Conservation (phyloP, 2,113 vertebrate genomes). For the Crotalus tigris region DNA sequence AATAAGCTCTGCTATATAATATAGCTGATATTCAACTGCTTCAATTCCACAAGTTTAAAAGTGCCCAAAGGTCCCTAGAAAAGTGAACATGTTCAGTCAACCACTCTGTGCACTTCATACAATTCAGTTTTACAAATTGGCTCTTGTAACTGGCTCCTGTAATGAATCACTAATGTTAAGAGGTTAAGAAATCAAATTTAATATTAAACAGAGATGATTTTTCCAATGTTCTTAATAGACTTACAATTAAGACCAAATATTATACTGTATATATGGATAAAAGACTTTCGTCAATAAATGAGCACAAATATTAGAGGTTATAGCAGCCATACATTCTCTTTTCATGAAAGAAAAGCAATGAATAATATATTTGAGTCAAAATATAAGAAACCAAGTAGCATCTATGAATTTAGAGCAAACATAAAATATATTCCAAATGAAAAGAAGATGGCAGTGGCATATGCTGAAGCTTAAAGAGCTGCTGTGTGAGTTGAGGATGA, state of each 20-base stretch:
- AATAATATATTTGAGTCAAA: not conserved
- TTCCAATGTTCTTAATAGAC: not conserved
- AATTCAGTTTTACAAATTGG: conserved; percentile 10
- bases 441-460: not conserved
- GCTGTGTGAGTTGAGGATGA: not conserved
- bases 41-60: conserved; percentile 35
- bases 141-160: not conserved
- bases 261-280: not conserved
- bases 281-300: not conserved
- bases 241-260: not conserved
- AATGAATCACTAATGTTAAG: not conserved
- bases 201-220: not conserved
- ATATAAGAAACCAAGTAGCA: not conserved
- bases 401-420: not conserved
- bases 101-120: not conserved
- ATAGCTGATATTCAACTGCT: conserved; percentile 11
- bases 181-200: not conserved
- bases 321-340: not conserved
- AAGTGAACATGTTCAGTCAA: conserved; percentile 4
- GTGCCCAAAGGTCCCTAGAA: not conserved
- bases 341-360: not conserved
- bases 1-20: conserved; percentile 41
- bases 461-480: not conserved
- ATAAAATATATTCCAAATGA: not conserved
- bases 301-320: not conserved